Percentiles rank a stretch among this genome's conserved stretches.
These are phyloP conservation scores for Ochropleura plecta DNA, from an alignment of 2,888 invertebrate genomes.

Conservation along the genomic window DNA sequence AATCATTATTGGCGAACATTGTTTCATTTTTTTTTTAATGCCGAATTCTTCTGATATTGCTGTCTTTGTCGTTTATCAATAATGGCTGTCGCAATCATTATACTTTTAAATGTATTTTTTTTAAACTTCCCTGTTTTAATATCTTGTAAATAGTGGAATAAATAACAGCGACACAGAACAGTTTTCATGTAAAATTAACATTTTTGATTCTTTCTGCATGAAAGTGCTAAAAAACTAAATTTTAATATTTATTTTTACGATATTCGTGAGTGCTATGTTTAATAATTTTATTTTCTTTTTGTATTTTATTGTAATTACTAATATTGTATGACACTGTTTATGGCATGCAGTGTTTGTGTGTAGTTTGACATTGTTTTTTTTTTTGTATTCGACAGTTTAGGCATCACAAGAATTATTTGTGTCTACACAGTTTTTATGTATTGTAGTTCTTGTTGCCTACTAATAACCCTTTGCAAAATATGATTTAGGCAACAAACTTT, in stretches of 20 bases:
- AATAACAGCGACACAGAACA: conserved; percentile 66
- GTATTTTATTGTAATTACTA: conserved; percentile 62
- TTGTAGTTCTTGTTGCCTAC: conserved; percentile 11
- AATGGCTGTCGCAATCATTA: conserved; percentile 24
- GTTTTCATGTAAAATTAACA: conserved; percentile 71
- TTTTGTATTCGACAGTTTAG: conserved; percentile 37
- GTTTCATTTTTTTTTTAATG: conserved; percentile 8
- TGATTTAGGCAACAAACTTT: not conserved
- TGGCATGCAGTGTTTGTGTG: conserved; percentile 65
- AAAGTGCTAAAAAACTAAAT: conserved; percentile 71
- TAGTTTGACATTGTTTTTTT: conserved; percentile 47
- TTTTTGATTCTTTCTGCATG: conserved; percentile 77
- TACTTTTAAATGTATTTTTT: conserved; percentile 7
- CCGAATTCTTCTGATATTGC: not conserved
- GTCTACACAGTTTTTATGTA: conserved; percentile 18
- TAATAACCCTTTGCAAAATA: conserved; percentile 33
- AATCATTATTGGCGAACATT: not conserved
- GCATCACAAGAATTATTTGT: conserved; percentile 20
- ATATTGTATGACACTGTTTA: conserved; percentile 63
- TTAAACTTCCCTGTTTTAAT: conserved; percentile 28
- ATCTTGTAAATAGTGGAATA: conserved; percentile 38
- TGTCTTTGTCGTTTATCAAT: conserved; percentile 33
- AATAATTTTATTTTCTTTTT: conserved; percentile 46
- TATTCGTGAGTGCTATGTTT: conserved; percentile 58
- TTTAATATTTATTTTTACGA: conserved; percentile 52